Evolutionary conservation across 2,888 invertebrate genomes (phyloP), one percentile per base, ranked within the genome.

Genomic region (Diplolepis rosae): DNA sequence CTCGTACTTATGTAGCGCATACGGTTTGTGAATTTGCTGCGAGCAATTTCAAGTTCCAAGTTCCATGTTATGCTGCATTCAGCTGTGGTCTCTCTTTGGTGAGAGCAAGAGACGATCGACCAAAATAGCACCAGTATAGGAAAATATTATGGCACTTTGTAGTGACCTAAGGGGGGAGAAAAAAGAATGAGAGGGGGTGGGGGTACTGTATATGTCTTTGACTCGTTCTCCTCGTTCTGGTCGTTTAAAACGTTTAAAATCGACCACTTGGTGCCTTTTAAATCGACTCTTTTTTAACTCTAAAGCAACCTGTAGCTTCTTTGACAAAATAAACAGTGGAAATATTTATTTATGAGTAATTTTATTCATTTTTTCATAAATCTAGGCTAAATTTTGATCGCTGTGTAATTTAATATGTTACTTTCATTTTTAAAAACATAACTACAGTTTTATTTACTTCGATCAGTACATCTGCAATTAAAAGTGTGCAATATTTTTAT

Each of bases 101-200:
- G 80, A 76, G 77, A 81, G 77, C 74, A 71, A 74, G 79, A 72
- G 65, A 73, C 77, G 79, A 77, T 73, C 75, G 82, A 80, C 80
- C 75, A 82, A 82, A 82, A 82, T 82, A 82, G 78, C 80, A 71
- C 77, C 67, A 71, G 71, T 76, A n/a, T n/a, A 76, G 79, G 79
- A 82, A 80, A 82, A 80, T 82, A 82, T 82, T 82, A 82, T 82
- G 80, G 80, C 83, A 82, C 80, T 81, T 80, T 75, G 75, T 77
- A 75, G 77, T 77, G 74, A 80, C 27, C 24, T 73, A 68, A 77
- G 76, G 67, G 71, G 42, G 54, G 69, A 70, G 74, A 68, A 50
- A 50, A 30, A 32, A 54, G 32, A 32, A 56, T 4, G 32, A 56
- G 18, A 56, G 35, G 28, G 51, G 51, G 32, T 7, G 51, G 32